Evolutionary conservation across 1,140 invertebrate genomes (phyloP).

Genomic region (Drosophila pandora): DNA sequence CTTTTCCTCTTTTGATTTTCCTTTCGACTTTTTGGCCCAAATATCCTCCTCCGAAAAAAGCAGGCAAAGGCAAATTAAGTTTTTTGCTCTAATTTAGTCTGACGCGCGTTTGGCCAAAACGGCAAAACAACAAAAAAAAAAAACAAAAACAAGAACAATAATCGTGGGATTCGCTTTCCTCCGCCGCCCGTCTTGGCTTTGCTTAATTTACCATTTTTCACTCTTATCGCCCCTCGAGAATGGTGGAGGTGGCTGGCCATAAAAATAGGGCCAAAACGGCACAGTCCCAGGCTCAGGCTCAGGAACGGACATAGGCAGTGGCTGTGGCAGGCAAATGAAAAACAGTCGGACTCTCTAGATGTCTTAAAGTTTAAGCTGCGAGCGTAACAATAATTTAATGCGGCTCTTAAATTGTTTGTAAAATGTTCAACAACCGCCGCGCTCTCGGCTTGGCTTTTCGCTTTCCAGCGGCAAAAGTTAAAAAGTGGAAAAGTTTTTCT

Average conservation of each 20-base stretch:
- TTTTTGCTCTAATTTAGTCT: conserved; percentile 82
- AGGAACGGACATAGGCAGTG: neutral
- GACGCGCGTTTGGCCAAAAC: conserved; percentile 50
- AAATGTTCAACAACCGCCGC: conserved; percentile 77
- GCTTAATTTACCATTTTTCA: conserved; percentile 82
- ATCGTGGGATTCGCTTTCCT: conserved; percentile 32
- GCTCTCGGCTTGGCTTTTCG: neutral
- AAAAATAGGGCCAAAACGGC: conserved; percentile 66
- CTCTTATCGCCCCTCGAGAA: conserved; percentile 70
- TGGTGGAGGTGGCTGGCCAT: conserved; percentile 51
- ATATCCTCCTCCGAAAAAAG: conserved; percentile 8
- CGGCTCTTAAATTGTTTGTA: conserved; percentile 80
- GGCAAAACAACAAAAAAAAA: conserved; percentile 30
- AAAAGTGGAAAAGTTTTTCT: conserved; percentile 80
- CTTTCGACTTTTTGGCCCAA: conserved; percentile 73
- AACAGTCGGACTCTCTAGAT: conserved; percentile 54
- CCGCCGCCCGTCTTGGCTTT: conserved; percentile 52
- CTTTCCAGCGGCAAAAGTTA: conserved; percentile 64
- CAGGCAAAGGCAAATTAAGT: conserved; percentile 74
- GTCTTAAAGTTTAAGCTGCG: conserved; percentile 76
- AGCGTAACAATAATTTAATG: conserved; percentile 83
- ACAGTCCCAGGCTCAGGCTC: neutral
- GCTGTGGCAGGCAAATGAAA: conserved; percentile 45
- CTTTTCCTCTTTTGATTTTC: conserved; percentile 70
- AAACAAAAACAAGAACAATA: conserved; percentile 43